A percentile compares a stretch with the other conserved stretches of the same genome.
Evolutionary conservation across 2,888 invertebrate genomes (phyloP).

Genomic region (Acrobasis suavella): DNA sequence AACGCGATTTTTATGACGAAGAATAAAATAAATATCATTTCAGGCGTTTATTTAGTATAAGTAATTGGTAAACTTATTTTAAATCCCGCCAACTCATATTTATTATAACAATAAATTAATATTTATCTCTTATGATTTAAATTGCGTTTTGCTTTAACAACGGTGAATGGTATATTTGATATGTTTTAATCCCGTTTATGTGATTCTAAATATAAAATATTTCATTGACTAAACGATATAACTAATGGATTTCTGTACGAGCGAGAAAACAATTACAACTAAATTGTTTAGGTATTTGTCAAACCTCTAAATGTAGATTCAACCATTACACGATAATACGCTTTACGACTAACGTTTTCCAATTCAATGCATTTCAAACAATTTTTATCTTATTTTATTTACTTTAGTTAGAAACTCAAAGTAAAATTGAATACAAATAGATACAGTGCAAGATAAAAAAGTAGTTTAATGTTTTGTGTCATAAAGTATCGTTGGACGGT

Average conservation of each 20-base stretch:
- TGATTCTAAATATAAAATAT: background rate
- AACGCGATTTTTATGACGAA: too few relatives aligned
- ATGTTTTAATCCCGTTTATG: background rate
- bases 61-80: too few relatives aligned
- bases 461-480: conserved; percentile 49
- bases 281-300: too few relatives aligned
- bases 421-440: conserved; percentile 17
- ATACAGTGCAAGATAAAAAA: conserved; percentile 37
- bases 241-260: background rate
- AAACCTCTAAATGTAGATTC: too few relatives aligned
- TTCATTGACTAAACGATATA: background rate
- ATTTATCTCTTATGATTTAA: background rate
- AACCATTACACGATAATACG: too few relatives aligned
- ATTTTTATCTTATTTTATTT: background rate
- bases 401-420: conserved; percentile 1
- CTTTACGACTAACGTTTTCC: background rate
- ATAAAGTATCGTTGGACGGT: conserved; percentile 59
- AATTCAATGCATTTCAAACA: background rate
- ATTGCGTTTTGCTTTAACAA: conserved; percentile 2
- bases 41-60: too few relatives aligned
- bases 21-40: too few relatives aligned
- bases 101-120: background rate
- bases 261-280: too few relatives aligned
- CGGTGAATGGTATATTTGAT: background rate
- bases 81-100: background rate